Evolutionary conservation across 2,797 vertebrate genomes (phyloP).

Genomic region (Tadarida brasiliensis): DNA sequence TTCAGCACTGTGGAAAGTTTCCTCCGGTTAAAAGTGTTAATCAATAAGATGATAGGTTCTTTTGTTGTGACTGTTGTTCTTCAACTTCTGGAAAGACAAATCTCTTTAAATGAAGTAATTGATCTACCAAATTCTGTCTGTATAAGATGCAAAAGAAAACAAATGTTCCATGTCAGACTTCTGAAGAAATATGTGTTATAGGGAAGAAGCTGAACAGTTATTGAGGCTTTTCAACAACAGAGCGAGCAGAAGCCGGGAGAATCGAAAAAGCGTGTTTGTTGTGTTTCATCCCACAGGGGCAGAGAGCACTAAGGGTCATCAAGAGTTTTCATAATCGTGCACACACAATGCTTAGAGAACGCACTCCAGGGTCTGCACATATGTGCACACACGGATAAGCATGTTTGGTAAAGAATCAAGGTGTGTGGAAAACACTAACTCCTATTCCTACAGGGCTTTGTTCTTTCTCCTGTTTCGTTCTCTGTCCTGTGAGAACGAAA

Average conservation of each 20-base stretch:
- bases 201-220: conserved; percentile 23
- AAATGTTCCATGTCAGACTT: conserved; percentile 47
- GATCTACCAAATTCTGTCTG: conserved; percentile 66
- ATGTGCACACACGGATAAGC: rapidly evolving
- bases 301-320: too few species aligned
- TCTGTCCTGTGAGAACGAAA: neutral
- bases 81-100: conserved; percentile 70
- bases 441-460: neutral
- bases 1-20: conserved; percentile 46
- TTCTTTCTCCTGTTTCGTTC: neutral
- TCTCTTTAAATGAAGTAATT: conserved; percentile 74
- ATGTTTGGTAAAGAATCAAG: neutral
- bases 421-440: neutral
- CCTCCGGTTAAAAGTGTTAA: conserved; percentile 68
- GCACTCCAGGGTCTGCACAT: neutral
- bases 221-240: conserved; percentile 27
- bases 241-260: neutral
- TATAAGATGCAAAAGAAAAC: conserved; percentile 72
- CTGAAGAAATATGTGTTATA: conserved; percentile 17
- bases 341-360: neutral
- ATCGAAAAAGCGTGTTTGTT: neutral
- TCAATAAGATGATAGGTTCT: conserved; percentile 72
- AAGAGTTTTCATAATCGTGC: neutral
- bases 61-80: conserved; percentile 53
- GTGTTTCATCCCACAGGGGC: neutral